Base-by-base conservation (phyloP, 2,888 invertebrate genomes). In the Plebejus argus region DNA sequence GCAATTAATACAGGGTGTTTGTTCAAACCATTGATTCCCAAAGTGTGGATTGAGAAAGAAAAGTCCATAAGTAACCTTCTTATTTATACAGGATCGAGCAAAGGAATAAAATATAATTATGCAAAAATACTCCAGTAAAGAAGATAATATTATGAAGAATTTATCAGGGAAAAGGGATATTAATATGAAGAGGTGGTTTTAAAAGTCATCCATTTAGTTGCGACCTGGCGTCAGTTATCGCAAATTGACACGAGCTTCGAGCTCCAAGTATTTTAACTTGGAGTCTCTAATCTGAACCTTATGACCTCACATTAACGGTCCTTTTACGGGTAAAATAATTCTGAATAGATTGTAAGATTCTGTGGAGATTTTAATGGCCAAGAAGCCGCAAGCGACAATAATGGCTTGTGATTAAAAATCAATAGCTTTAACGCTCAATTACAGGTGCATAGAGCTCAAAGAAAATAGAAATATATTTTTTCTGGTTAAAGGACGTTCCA, bases 331-430 rank as follows among this genome's bases (percentile, higher is more conserved):
- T 45, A 45, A 45, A 3, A 45, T 45, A 45, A 45, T 1, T 45
- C 3, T 45, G 45, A 45, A 10, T 45, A 10, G 45, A 10, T 45
- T 45, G 45, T 58, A n/a, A 23, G 70, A 35, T 20, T 20, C 39
- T 71, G 71, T 8, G 71, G 39, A 71, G 39, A 71, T 71, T 71
- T 33, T 77, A 35, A 78, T 76, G 74, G 78, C 76, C 75, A 39
- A 71, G 61, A 61, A 28, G 23, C 61, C 61, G 12, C 61, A 12
- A 61, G 23, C 23, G 20, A 61, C 61, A 61, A 61, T 61, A 61
- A 61, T 61, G 23, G 61, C 3, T 61, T 23, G 61, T 61, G 61
- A 61, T 23, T 12, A 61, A 12, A 61, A 10, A 23, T 10, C n/a
- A n/a, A 61, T 23, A 61, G 23, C n/a, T n/a, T 58, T 58, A n/a